Conservation (phyloP, 2,888 invertebrate species). For the Linhomoeus sp. region DNA sequence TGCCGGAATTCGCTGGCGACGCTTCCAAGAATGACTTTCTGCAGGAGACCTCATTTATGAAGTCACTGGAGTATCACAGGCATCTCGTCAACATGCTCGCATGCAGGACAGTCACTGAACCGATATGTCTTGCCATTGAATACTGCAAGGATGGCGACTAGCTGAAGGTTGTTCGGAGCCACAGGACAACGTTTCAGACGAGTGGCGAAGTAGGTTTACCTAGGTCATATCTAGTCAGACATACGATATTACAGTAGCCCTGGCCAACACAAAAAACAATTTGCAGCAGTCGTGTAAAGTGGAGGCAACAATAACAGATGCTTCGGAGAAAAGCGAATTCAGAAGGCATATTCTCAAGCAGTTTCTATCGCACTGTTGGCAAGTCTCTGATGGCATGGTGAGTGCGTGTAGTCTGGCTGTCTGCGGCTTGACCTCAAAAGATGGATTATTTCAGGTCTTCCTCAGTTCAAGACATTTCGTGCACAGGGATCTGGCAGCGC, state of each 20-base stretch:
- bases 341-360: not conserved
- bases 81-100: slow-evolving; percentile 9
- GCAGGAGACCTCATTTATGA: slow-evolving; percentile 20
- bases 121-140: not conserved
- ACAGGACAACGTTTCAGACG: too few relatives aligned
- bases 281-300: too few relatives aligned
- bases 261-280: too few relatives aligned
- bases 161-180: not conserved
- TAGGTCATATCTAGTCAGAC: too few relatives aligned
- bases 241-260: too few relatives aligned
- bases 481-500: not conserved
- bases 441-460: not conserved
- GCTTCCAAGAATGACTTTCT: slow-evolving; percentile 10
- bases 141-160: not conserved
- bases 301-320: not conserved
- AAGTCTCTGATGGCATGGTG: not conserved
- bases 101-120: not conserved
- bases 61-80: slow-evolving; percentile 14
- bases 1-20: not conserved
- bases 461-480: not conserved
- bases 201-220: too few relatives aligned
- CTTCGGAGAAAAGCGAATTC: too few relatives aligned
- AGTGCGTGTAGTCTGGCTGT: too few relatives aligned
- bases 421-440: too few relatives aligned
- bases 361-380: not conserved